Evolutionary conservation across 2,797 vertebrate species (phyloP).

Genomic region (Anolis apletophallus): DNA sequence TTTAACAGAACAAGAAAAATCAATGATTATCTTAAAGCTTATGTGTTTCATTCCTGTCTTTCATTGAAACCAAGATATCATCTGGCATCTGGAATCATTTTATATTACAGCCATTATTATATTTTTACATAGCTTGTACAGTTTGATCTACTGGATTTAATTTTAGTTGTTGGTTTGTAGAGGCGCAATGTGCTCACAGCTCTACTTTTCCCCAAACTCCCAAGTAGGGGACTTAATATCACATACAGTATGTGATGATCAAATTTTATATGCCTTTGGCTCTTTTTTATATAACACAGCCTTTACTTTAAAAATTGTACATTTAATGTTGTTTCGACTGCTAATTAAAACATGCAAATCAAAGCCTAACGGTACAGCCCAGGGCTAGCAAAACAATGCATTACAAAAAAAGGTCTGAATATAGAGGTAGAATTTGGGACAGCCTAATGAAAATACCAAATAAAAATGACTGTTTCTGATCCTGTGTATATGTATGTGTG

Average conservation of each 20-base stretch:
- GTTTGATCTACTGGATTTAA: background rate
- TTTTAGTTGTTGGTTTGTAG: background rate
- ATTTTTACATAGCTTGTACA: conserved; percentile 17
- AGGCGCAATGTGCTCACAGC: conserved; percentile 7
- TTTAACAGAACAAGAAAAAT: background rate
- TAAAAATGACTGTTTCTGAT: background rate
- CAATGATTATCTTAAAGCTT: background rate
- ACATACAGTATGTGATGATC: conserved; percentile 34
- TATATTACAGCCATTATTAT: background rate
- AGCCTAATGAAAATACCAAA: conserved; percentile 5
- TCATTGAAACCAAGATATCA: background rate
- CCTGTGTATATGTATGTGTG: background rate
- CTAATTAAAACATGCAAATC: conserved; percentile 67
- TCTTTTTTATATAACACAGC: conserved; percentile 50
- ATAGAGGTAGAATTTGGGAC: conserved; percentile 42
- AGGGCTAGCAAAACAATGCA: conserved; percentile 38
- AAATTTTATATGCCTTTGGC: conserved; percentile 44
- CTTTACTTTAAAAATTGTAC: conserved; percentile 54
- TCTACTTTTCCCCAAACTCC: background rate
- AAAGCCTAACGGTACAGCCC: conserved; percentile 56
- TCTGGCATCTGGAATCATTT: background rate
- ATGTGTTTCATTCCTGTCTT: background rate
- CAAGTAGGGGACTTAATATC: conserved; percentile 11
- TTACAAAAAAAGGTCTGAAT: conserved; percentile 52
- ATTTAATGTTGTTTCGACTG: conserved; percentile 47